These are phyloP conservation scores for Drosophila nikananu DNA, from an alignment of 1,140 invertebrate species.

Conservation along the genomic window DNA sequence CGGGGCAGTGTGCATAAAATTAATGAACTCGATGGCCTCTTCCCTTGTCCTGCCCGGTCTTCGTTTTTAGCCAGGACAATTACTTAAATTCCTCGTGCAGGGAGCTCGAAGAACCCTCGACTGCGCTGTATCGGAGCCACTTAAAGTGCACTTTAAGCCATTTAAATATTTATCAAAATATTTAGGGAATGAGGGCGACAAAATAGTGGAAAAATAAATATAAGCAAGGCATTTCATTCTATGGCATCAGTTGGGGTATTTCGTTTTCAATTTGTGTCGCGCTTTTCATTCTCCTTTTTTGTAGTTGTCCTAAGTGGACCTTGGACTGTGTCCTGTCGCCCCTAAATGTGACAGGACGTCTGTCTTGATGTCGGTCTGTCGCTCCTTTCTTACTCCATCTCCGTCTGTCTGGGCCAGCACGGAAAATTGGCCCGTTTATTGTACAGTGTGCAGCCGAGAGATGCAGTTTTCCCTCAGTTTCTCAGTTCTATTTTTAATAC, in stretches of 20 bases:
- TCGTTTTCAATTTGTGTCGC: conserved; percentile 76
- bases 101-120: neutral
- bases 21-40: conserved; percentile 57
- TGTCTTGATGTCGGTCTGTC: conserved; percentile 23
- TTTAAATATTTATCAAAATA: conserved; percentile 73
- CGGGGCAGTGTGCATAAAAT: conserved; percentile 59
- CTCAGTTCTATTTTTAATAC: conserved; percentile 4
- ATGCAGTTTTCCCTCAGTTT: conserved; percentile 4
- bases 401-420: conserved; percentile 33
- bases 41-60: neutral
- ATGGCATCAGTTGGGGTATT: conserved; percentile 54
- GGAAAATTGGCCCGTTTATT: conserved; percentile 57
- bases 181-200: conserved; percentile 30
- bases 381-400: conserved; percentile 27
- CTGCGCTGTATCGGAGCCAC: neutral
- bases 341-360: conserved; percentile 71
- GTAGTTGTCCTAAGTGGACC: conserved; percentile 58
- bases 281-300: conserved; percentile 46
- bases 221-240: conserved; percentile 50
- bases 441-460: conserved; percentile 1
- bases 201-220: conserved; percentile 25
- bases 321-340: conserved; percentile 24
- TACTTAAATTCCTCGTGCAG: conserved; percentile 31
- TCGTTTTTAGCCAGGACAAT: conserved; percentile 37
- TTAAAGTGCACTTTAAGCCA: conserved; percentile 53